phyloP scores from a whole-genome alignment of 2,797 vertebrate species.

The Loriculus beryllinus region DNA sequence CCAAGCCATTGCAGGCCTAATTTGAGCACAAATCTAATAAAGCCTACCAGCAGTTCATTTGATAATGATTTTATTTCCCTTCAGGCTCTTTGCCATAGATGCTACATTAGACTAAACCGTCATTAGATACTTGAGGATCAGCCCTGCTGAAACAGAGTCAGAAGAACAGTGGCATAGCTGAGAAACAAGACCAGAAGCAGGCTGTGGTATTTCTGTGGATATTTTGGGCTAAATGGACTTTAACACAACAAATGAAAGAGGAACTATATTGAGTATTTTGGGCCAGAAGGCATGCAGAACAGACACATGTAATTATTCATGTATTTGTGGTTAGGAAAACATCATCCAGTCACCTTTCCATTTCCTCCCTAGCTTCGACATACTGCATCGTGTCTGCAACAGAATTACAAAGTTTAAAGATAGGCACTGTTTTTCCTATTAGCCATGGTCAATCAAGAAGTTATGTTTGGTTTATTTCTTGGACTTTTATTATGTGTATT shows the following conservation, averaged over 20 bases:
- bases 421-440: neutral
- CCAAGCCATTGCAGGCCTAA: neutral
- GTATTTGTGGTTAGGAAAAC: neutral
- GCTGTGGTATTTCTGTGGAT: neutral
- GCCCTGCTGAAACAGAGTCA: neutral
- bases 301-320: neutral
- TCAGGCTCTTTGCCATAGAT: neutral
- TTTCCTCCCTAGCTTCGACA: neutral
- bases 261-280: neutral
- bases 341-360: neutral
- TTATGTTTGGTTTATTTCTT: neutral
- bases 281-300: neutral
- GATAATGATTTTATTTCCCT: neutral
- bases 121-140: fast-evolving
- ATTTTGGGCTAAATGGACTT: neutral
- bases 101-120: neutral
- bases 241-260: neutral
- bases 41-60: neutral
- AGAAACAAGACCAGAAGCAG: neutral
- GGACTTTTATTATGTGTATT: neutral
- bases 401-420: neutral
- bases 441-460: neutral
- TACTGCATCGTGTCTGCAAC: neutral
- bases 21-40: neutral
- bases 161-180: neutral